These are phyloP conservation scores for Sphinx pinastri DNA, from an alignment of 2,888 invertebrate genomes.

Conservation along the genomic window DNA sequence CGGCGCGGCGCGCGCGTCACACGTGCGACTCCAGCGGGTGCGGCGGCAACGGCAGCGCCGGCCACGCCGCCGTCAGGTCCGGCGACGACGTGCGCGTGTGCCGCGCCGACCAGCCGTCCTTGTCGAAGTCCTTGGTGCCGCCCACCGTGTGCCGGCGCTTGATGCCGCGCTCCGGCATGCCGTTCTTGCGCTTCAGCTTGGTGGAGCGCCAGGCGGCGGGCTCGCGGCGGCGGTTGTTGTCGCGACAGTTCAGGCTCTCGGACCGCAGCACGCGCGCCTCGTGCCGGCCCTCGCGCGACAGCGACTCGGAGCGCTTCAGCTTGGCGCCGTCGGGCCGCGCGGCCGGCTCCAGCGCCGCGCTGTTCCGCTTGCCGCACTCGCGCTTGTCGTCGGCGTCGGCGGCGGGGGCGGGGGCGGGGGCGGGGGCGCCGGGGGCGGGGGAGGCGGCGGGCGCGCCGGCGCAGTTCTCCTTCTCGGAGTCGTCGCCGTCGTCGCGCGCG, in stretches of 20 bases:
- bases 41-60: constrained; percentile 61
- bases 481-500: constrained; percentile 58
- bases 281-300: constrained; percentile 82
- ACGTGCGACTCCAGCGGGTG: constrained; percentile 62
- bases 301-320: constrained; percentile 85
- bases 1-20: constrained; percentile 40
- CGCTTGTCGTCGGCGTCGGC: constrained; percentile 59
- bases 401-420: constrained; percentile 72
- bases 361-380: constrained; percentile 56
- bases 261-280: constrained; percentile 84
- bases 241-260: constrained; percentile 85
- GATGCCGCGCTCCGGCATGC: constrained; percentile 91
- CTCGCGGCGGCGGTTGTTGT: constrained; percentile 86
- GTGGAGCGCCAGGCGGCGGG: constrained; percentile 81
- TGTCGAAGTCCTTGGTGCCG: constrained; percentile 93
- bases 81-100: constrained; percentile 85
- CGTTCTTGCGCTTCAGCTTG: constrained; percentile 89
- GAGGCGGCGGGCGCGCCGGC: constrained; percentile 39
- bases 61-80: constrained; percentile 78
- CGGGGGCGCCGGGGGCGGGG: constrained; percentile 86
- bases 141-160: constrained; percentile 96
- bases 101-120: constrained; percentile 85
- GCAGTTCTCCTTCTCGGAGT: constrained; percentile 75
- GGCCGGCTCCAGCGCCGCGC: constrained; percentile 39
- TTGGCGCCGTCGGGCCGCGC: constrained; percentile 51